phyloP scores from a whole-genome alignment of 2,113 vertebrate genomes.

The Piaya cayana region DNA sequence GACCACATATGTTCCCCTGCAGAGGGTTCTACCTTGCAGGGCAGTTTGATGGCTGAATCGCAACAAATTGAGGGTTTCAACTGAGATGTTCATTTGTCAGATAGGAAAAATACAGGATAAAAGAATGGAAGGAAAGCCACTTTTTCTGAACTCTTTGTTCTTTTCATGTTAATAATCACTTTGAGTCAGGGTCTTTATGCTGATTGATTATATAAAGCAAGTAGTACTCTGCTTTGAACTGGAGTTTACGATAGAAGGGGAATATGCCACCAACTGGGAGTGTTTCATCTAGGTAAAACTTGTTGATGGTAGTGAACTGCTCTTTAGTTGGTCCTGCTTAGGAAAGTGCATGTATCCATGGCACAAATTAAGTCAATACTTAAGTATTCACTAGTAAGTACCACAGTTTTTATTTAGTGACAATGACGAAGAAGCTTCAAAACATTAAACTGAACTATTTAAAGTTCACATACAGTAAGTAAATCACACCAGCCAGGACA shows the following conservation, averaged over 20 bases:
- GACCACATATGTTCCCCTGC: background rate
- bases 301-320: background rate
- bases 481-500: background rate
- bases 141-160: background rate
- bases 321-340: background rate
- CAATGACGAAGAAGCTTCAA: background rate
- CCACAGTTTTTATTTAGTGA: background rate
- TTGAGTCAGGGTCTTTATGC: background rate
- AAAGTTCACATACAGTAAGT: background rate
- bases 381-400: background rate
- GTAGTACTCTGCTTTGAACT: background rate
- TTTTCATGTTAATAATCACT: background rate
- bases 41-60: background rate
- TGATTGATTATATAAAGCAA: background rate
- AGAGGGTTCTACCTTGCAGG: fast-evolving
- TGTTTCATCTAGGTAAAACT: background rate
- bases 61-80: background rate
- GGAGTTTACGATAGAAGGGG: background rate
- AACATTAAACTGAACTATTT: background rate
- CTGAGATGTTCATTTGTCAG: background rate
- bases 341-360: background rate
- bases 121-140: background rate
- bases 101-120: background rate
- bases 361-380: background rate
- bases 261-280: fast-evolving